Evolutionary conservation across 2,888 invertebrate genomes (phyloP).

Genomic region (Pandemis cinnamomeana): DNA sequence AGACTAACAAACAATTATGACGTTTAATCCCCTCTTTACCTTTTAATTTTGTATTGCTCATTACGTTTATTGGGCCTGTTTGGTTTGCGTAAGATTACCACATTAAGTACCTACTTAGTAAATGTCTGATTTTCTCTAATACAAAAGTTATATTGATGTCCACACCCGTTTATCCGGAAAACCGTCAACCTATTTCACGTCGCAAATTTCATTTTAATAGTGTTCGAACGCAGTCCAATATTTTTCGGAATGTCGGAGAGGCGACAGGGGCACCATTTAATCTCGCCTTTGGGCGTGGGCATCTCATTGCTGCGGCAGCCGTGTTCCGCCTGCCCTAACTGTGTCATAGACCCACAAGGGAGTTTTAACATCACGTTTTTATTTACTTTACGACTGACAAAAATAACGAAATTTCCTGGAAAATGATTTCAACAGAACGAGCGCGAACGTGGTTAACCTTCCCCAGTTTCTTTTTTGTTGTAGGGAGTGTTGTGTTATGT

Average conservation of each 20-base stretch:
- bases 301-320: conserved; percentile 59
- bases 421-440: neutral
- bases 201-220: conserved; percentile 58
- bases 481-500: neutral
- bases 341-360: conserved; percentile 21
- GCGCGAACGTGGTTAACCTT: neutral
- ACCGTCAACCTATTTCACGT: conserved; percentile 38
- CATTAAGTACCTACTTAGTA: neutral
- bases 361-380: conserved; percentile 36
- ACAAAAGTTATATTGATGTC: neutral
- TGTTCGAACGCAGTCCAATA: conserved; percentile 66
- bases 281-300: conserved; percentile 60
- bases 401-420: conserved; percentile 16
- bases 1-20: neutral
- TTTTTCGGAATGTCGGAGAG: conserved; percentile 65
- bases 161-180: conserved; percentile 1
- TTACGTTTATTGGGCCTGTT: neutral
- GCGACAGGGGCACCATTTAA: conserved; percentile 60
- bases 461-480: neutral
- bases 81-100: neutral
- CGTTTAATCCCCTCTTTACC: neutral
- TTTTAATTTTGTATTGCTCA: neutral
- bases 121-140: neutral
- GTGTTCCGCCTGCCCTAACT: conserved; percentile 28
- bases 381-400: conserved; percentile 20